Evolutionary conservation across 2,113 vertebrate species (phyloP).

Genomic region (Atlantisia rogersi): DNA sequence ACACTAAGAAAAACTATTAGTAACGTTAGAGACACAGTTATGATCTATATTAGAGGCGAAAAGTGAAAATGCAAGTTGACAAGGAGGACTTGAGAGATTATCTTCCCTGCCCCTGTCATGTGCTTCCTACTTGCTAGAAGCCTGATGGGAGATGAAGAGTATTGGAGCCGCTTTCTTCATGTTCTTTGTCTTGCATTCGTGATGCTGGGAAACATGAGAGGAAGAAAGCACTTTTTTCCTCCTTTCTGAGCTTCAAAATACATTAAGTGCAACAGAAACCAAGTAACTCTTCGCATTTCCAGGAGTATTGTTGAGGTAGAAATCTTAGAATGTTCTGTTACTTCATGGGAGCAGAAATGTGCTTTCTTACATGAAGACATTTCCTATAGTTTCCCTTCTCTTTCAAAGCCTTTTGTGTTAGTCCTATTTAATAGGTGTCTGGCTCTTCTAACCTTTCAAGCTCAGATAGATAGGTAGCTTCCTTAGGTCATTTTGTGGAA

Average conservation of each 20-base stretch:
- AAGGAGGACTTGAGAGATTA: not conserved
- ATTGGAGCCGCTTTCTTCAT: not conserved
- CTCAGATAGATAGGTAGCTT: not conserved
- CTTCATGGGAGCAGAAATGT: not conserved
- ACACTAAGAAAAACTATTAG: not conserved
- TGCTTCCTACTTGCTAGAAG: not conserved
- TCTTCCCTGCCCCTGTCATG: not conserved
- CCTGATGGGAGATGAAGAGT: not conserved
- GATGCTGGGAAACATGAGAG: not conserved
- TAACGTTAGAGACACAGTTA: not conserved
- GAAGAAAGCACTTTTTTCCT: not conserved
- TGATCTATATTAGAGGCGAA: not conserved
- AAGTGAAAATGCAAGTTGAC: not conserved
- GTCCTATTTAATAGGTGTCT: not conserved
- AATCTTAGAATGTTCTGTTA: not conserved
- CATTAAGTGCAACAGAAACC: not conserved
- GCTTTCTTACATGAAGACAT: not conserved
- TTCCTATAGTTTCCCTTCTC: not conserved
- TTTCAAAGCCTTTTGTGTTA: not conserved
- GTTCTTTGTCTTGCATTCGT: not conserved
- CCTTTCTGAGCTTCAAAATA: not conserved
- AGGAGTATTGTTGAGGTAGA: not conserved
- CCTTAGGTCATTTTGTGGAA: not conserved
- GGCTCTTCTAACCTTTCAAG: not conserved
- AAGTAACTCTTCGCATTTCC: not conserved